Conservation (phyloP, 2,888 invertebrate species). For the Tolmerus cingulatus region DNA sequence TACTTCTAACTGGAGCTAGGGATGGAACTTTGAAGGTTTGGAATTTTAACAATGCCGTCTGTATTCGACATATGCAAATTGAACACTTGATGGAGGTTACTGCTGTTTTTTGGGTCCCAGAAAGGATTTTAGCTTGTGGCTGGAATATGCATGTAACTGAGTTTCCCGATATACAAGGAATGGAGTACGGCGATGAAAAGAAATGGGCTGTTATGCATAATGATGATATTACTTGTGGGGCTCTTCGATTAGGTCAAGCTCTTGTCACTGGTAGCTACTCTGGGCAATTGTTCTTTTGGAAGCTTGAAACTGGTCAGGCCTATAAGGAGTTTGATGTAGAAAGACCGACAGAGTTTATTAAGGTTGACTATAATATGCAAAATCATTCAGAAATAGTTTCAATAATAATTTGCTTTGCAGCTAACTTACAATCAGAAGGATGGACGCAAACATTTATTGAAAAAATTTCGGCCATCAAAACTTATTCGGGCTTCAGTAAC, state of each 20-base stretch:
- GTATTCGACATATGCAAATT: constrained; percentile 73
- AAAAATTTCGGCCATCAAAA: not conserved
- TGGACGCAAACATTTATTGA: not conserved
- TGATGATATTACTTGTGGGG: constrained; percentile 78
- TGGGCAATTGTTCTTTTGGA: constrained; percentile 84
- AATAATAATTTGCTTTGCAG: not conserved
- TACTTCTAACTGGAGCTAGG: constrained; percentile 79
- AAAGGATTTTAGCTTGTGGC: constrained; percentile 77
- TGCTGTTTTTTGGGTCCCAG: constrained; percentile 67
- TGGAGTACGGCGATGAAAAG: constrained; percentile 69
- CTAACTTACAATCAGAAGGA: not conserved
- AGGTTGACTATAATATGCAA: constrained; percentile 49
- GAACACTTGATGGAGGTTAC: constrained; percentile 66
- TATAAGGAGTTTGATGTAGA: constrained; percentile 65
- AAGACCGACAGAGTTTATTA: constrained; percentile 60
- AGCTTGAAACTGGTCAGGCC: constrained; percentile 81
- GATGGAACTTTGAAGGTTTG: constrained; percentile 81
- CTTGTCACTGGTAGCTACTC: constrained; percentile 80
- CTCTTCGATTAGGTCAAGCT: constrained; percentile 71
- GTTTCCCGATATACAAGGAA: constrained; percentile 67
- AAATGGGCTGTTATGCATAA: constrained; percentile 76
- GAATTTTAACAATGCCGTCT: constrained; percentile 84
- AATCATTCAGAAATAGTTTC: not conserved
- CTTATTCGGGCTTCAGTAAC: not conserved
- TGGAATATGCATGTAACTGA: constrained; percentile 81